These are phyloP conservation scores for Drosophila sechellia DNA, from an alignment of 1,140 invertebrate genomes.

Conservation along the genomic window DNA sequence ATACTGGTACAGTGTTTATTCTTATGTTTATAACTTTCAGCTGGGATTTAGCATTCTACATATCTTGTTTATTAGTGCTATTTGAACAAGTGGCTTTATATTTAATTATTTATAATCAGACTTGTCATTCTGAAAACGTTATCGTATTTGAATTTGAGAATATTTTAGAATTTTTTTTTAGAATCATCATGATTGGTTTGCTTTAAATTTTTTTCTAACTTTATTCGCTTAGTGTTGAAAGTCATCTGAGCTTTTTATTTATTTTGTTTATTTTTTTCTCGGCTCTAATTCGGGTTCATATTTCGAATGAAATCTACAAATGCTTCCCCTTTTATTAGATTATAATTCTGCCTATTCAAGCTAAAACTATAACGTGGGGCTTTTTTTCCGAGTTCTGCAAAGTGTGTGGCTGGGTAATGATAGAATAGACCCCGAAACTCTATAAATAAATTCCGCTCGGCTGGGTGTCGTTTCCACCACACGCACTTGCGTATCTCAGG, in stretches of 20 bases:
- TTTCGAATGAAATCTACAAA: not conserved
- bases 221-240: too few species aligned
- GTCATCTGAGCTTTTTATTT: not conserved
- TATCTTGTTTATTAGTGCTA: too few species aligned
- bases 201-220: not conserved
- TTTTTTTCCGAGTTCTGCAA: slow-evolving; percentile 6
- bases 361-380: slow-evolving; percentile 2
- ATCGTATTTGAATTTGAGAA: not conserved
- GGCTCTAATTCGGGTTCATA: not conserved
- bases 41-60: not conserved
- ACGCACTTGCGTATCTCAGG: slow-evolving; percentile 36
- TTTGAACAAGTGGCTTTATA: not conserved
- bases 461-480: slow-evolving; percentile 28
- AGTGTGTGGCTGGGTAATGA: slow-evolving; percentile 14
- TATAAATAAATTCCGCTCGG: slow-evolving; percentile 40
- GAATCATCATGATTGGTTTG: not conserved
- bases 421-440: not conserved
- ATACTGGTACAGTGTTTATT: not conserved
- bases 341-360: slow-evolving; percentile 1
- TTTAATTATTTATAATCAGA: not conserved
- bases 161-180: not conserved
- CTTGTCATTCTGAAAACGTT: not conserved
- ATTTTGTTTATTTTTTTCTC: not conserved
- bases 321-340: too few species aligned
- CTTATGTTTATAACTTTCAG: not conserved